Base-by-base conservation (phyloP, 2,888 invertebrate genomes). In the Alloplasta piceator region DNA sequence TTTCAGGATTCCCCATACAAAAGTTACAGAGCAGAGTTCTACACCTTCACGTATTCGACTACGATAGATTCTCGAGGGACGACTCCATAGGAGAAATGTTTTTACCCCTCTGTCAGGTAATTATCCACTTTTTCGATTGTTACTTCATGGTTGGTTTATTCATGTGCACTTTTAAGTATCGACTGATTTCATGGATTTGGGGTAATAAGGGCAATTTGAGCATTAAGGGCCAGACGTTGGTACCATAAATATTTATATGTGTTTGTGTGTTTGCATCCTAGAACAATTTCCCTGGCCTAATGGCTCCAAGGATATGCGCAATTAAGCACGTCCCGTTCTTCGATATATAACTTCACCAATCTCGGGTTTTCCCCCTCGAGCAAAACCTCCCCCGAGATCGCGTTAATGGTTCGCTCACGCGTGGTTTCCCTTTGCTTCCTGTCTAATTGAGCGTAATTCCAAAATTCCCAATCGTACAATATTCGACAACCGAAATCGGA, bases 31-130 rank as follows among this genome's bases (percentile, higher is more conserved):
- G 97, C 86, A 95, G 98, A 92, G 98, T 98, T 41, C 94, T 98
- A 41, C 98, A 98, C 92, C 95, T 98, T 67, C 98, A 98, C 93
- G 98, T 98, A 70, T 98, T 98, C 92, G 98, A 98, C 92, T 98
- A 98, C 93, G 98, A 98, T 92, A 95, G 98, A 87, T 98, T 98
- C 93, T 98, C 98, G 63, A 94, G 98, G 88, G 98, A 98, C 91
- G 98, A 98, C 92, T 98, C 98, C 63, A 98, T 98, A 89, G 98
- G 98, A 4, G 98, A 98, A 93, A 97, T 98, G 84, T 98, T 98
- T 93, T 93, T 98, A 88, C 98, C 98, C 5, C 93, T 98, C 6
- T 98, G 97, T 92, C 98, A 98, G 96, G 97, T 97, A 93, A 93
- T 90, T 86, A 63, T 67, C 16, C 39, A 43, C 71, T 61, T 4